Base-by-base conservation (phyloP, 2,797 vertebrate species). In the Myripristis jacobus region DNA sequence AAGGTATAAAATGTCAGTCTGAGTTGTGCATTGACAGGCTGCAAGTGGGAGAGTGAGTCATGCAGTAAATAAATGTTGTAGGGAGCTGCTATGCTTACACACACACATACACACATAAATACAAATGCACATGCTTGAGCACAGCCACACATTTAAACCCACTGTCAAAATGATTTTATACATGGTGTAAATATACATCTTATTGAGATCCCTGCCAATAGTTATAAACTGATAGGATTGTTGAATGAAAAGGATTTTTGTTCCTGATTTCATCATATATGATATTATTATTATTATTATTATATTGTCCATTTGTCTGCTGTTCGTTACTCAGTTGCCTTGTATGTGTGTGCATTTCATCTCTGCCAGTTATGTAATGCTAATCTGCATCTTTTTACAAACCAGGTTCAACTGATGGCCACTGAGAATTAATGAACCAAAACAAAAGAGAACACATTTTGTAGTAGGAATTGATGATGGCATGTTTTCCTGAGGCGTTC, bases 401-500 rank as follows among this genome's bases (percentile, higher is more conserved):
- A 13, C 16, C 53, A 19, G 53, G 29, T 19, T 27, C 29, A 55
- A 34, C 12, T 13, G 36, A 41, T 41, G 34, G 9, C 34, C 34
- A 36, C 34, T 8, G 10, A 9, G 1, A 8, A 36, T 53, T 18
- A 55, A 34, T 34, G 53, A 55, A 44, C 27, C n/a, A n/a, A n/a
- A n/a, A 22, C 10, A 34, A 16, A 36, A 10, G n/a, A 29, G 27
- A 52, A 44, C 21, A 41, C 19, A 31, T 58, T 59, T 38, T 60
- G 34, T 18, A 34, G 36, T 11, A 66, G 55, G 60, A 64, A 19
- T 7, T 11, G 57, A 12, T 65, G 60, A 27, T 47, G 6, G 19
- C 24, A 41, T 60, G n/a, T 59, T 62, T 57, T 71, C 67, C 73
- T 62, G 48, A 55, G 44, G 60, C 24, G 0, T 31, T 52, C 6